phyloP scores from a whole-genome alignment of 2,888 invertebrate species.

The Bombyx huttoni region DNA sequence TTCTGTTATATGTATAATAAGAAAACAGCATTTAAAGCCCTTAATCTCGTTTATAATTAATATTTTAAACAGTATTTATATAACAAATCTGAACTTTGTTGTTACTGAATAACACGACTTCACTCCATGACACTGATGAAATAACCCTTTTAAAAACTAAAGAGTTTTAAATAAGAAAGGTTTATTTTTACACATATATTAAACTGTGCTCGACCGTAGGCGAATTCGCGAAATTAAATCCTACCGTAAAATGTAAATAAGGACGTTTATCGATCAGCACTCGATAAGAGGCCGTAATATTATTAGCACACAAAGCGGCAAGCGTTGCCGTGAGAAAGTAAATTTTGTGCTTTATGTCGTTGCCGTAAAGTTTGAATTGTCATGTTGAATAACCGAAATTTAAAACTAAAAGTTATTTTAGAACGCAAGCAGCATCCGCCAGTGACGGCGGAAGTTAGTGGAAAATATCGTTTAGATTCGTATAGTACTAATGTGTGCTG shows the following conservation, averaged over 20 bases:
- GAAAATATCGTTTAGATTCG: slow-evolving; percentile 16
- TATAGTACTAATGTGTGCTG: slow-evolving; percentile 39
- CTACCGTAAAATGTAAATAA: slow-evolving; percentile 1
- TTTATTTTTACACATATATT: too few relatives aligned
- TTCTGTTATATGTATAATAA: too few relatives aligned
- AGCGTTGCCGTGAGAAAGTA: slow-evolving; percentile 53
- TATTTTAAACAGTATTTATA: too few relatives aligned
- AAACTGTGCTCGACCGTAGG: slow-evolving; percentile 38
- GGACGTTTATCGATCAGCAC: slow-evolving; percentile 41
- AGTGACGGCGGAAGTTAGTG: slow-evolving; percentile 54
- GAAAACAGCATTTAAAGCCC: too few relatives aligned
- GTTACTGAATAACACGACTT: too few relatives aligned
- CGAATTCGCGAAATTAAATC: slow-evolving; percentile 12
- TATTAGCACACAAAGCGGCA: slow-evolving; percentile 60
- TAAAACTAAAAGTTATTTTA: slow-evolving; percentile 36
- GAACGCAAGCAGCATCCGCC: slow-evolving; percentile 60
- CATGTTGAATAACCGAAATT: slow-evolving; percentile 16
- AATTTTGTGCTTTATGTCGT: neutral
- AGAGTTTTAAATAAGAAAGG: too few relatives aligned
- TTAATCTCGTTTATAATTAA: too few relatives aligned
- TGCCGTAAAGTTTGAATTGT: slow-evolving; percentile 27
- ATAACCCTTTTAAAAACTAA: too few relatives aligned
- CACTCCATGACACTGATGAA: too few relatives aligned
- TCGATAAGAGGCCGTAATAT: slow-evolving; percentile 30
- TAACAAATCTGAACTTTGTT: too few relatives aligned